Evolutionary conservation across 2,113 vertebrate genomes (phyloP).

Genomic region (Acanthisitta chloris): DNA sequence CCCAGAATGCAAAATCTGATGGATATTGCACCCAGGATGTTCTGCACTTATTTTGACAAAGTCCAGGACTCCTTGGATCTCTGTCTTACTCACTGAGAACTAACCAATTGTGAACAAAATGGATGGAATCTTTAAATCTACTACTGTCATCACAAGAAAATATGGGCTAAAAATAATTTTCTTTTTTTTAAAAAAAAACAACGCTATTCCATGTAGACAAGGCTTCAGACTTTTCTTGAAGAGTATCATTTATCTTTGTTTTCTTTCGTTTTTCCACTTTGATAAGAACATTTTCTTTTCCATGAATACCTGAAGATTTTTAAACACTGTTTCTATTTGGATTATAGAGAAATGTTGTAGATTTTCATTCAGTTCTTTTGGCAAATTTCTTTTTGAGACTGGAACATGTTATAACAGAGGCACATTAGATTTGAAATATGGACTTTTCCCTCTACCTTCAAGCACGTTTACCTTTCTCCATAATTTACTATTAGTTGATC

Average conservation of each 20-base stretch:
- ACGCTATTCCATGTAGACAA: background rate
- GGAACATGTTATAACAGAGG: background rate
- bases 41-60: background rate
- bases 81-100: background rate
- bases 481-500: constrained; percentile 14
- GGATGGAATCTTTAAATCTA: background rate
- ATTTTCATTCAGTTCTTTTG: background rate
- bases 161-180: background rate
- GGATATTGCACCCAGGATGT: background rate
- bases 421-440: background rate
- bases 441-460: background rate
- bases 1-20: background rate
- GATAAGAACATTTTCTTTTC: background rate
- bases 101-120: background rate
- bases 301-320: background rate
- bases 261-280: background rate
- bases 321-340: background rate
- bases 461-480: background rate
- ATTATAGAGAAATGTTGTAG: background rate
- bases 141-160: background rate
- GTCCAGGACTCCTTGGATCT: background rate
- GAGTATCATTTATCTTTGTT: background rate
- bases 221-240: background rate
- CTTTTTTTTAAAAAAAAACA: background rate
- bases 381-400: background rate